Percentiles rank a stretch among this genome's conserved stretches.
Evolutionary conservation across 2,113 vertebrate genomes (phyloP).

Genomic region (Felis chaus): DNA sequence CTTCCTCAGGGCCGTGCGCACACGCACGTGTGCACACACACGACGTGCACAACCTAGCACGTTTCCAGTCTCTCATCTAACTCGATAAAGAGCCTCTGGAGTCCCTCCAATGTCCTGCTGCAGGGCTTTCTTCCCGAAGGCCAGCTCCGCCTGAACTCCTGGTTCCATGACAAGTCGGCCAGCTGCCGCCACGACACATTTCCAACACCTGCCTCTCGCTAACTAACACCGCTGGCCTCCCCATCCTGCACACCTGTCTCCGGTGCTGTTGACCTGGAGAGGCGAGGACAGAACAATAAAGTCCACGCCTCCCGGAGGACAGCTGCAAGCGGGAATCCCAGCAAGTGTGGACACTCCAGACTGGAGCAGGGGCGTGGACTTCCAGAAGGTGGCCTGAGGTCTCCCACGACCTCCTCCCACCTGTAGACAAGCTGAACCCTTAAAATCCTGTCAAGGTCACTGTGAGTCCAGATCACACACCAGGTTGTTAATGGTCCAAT

Average conservation of each 20-base stretch:
- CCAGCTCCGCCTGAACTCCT: not conserved
- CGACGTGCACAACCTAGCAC: rapidly evolving
- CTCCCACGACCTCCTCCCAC: not conserved
- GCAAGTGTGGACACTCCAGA: not conserved
- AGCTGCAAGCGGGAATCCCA: too few relatives aligned
- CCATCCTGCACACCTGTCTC: not conserved
- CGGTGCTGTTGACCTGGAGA: not conserved
- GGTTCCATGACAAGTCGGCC: not conserved
- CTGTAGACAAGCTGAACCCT: not conserved
- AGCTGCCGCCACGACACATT: not conserved
- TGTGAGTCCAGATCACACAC: not conserved
- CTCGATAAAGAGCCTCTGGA: not conserved
- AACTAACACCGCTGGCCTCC: not conserved
- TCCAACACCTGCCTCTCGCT: not conserved
- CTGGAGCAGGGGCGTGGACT: not conserved
- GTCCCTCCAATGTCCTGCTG: rapidly evolving
- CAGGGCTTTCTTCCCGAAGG: not conserved
- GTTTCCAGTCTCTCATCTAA: not conserved
- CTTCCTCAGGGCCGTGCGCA: too few relatives aligned
- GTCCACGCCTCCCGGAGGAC: not conserved
- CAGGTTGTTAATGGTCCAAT: not conserved
- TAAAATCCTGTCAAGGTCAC: not conserved
- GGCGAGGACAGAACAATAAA: too few relatives aligned
- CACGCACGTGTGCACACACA: too few relatives aligned
- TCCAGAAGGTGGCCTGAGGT: not conserved